Evolutionary conservation across 2,888 invertebrate genomes (phyloP).

Genomic region (Brachyptera risi): DNA sequence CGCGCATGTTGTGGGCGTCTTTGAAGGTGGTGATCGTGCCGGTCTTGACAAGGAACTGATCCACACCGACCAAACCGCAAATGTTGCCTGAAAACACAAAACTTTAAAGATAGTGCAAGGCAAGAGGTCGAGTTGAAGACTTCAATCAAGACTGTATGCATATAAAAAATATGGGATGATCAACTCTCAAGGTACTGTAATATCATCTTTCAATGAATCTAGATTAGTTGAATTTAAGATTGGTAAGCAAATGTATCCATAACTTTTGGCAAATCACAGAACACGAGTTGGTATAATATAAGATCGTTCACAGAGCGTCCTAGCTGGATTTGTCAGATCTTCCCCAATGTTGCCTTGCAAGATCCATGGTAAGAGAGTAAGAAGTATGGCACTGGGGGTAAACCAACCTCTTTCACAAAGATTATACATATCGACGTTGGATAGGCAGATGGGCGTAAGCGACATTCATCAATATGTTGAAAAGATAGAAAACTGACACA

Average conservation of each 20-base stretch:
- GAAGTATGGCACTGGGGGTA: not conserved
- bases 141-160: no score
- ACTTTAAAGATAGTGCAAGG: not conserved
- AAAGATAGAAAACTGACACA: no score
- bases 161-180: no score
- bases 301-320: not conserved
- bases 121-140: no score
- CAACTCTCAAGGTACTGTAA: no score
- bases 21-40: slow-evolving; percentile 99
- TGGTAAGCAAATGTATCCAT: not conserved
- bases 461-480: no score
- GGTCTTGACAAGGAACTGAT: slow-evolving; percentile 98
- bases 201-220: no score
- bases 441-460: no score
- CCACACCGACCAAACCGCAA: slow-evolving; percentile 99
- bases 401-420: no score
- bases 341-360: not conserved
- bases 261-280: not conserved
- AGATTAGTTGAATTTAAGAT: no score
- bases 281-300: not conserved
- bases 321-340: not conserved
- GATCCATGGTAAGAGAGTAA: not conserved
- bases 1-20: slow-evolving; percentile 98
- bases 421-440: no score
- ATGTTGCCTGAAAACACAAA: slow-evolving; percentile 74